Evolutionary conservation across 2,888 invertebrate species (phyloP).

Genomic region (Nematopogon swammerdamellus): DNA sequence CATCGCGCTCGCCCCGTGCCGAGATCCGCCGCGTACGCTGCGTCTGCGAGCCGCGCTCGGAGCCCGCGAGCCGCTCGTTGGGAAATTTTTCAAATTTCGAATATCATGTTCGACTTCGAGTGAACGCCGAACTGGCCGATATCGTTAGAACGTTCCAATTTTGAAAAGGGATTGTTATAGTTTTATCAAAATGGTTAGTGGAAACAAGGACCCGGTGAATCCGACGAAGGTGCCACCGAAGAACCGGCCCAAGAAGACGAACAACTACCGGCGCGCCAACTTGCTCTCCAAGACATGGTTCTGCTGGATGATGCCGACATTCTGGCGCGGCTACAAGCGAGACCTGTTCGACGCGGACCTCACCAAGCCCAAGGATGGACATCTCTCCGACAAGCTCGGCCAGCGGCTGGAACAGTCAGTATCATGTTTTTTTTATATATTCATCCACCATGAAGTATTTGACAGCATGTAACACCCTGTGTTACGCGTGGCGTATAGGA

Average conservation of each 20-base stretch:
- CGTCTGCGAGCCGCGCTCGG: constrained; percentile 16
- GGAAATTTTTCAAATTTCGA: background rate
- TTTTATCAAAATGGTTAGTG: constrained; percentile 49
- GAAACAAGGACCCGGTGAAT: constrained; percentile 39
- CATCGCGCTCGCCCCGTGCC: constrained; percentile 12
- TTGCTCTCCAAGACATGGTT: constrained; percentile 44
- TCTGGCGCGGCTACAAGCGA: constrained; percentile 58
- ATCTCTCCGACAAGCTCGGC: constrained; percentile 62
- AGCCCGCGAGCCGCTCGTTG: too few species aligned
- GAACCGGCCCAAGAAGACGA: constrained; percentile 44
- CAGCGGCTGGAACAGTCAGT: constrained; percentile 60
- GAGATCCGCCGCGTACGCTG: constrained; percentile 16
- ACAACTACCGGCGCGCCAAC: constrained; percentile 43
- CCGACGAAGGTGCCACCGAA: constrained; percentile 42
- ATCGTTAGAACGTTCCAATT: constrained; percentile 5
- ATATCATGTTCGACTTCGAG: background rate
- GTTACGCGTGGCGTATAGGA: too few species aligned
- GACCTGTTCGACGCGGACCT: constrained; percentile 67
- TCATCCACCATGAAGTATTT: too few species aligned
- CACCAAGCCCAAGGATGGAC: constrained; percentile 64
- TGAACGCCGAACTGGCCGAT: constrained; percentile 1
- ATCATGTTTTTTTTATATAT: too few species aligned
- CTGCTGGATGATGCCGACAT: constrained; percentile 53
- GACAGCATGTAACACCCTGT: too few species aligned
- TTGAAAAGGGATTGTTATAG: too few species aligned